Percentiles rank a stretch among this genome's conserved stretches.
These are phyloP conservation scores for Vanessa cardui DNA, from an alignment of 2,888 invertebrate genomes.

Conservation along the genomic window DNA sequence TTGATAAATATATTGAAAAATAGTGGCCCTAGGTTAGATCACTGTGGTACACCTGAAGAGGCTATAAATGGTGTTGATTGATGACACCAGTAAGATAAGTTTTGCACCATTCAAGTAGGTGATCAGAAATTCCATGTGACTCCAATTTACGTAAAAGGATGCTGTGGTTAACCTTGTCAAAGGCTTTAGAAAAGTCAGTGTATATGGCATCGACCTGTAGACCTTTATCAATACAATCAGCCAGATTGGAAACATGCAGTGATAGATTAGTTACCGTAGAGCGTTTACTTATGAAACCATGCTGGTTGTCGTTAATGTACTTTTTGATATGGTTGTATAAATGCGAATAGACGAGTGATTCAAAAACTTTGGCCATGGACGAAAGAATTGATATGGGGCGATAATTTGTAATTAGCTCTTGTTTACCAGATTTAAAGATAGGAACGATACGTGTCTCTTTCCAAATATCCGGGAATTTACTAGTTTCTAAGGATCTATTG, in stretches of 20 bases:
- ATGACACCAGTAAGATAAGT: background rate
- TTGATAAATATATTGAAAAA: conserved; percentile 8
- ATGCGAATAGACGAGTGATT: no score
- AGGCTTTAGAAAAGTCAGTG: background rate
- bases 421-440: background rate
- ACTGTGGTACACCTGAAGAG: conserved; percentile 4
- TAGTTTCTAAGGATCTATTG: background rate
- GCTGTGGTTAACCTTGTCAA: background rate
- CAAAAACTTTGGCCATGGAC: no score
- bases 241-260: no score
- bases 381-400: background rate
- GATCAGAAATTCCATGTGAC: background rate
- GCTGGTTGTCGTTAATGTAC: no score
- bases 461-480: background rate
- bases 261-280: no score
- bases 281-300: no score
- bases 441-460: background rate
- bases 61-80: background rate
- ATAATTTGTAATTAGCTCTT: background rate
- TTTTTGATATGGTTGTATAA: no score
- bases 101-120: background rate
- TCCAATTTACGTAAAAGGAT: background rate
- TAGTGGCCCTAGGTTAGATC: background rate
- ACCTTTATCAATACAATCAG: no score
- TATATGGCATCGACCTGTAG: no score